phyloP scores from a whole-genome alignment of 2,113 vertebrate species.

The Polypterus senegalus region DNA sequence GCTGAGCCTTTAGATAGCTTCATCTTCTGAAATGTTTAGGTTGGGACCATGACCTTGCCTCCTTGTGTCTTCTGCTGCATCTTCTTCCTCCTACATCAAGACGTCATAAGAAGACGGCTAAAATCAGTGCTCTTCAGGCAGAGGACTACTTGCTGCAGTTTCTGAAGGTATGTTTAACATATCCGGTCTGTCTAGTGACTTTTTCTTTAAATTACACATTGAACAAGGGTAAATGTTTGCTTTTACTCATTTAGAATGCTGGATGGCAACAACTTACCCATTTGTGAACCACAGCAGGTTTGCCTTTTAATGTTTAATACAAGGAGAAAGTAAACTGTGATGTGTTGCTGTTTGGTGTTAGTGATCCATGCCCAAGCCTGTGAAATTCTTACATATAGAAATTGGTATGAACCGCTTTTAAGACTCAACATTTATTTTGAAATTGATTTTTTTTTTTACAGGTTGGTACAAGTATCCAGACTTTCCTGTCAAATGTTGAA shows the following conservation, averaged over 20 bases:
- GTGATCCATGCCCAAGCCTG: too few species aligned
- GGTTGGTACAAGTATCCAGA: background rate
- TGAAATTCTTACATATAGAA: too few species aligned
- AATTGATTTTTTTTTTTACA: background rate
- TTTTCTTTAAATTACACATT: background rate
- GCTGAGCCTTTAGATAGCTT: too few species aligned
- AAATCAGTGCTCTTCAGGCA: background rate
- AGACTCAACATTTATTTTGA: too few species aligned
- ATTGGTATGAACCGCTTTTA: too few species aligned
- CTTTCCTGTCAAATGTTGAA: slow-evolving; percentile 3
- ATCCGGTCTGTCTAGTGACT: too few species aligned
- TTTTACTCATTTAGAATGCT: background rate
- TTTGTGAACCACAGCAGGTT: background rate
- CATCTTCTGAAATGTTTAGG: background rate
- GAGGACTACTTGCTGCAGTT: slow-evolving; percentile 9
- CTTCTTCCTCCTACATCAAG: background rate
- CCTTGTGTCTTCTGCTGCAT: background rate
- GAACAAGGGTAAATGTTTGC: background rate
- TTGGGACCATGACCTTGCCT: background rate
- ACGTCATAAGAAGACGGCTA: background rate
- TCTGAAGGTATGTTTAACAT: slow-evolving; percentile 5
- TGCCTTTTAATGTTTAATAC: background rate
- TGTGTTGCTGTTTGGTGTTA: too few species aligned
- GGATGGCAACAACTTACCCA: background rate
- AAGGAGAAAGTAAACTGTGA: too few species aligned